A percentile compares a stretch with the other conserved stretches of the same genome.
phyloP scores from a whole-genome alignment of 2,113 vertebrate species.

The Perca schrenkii region DNA sequence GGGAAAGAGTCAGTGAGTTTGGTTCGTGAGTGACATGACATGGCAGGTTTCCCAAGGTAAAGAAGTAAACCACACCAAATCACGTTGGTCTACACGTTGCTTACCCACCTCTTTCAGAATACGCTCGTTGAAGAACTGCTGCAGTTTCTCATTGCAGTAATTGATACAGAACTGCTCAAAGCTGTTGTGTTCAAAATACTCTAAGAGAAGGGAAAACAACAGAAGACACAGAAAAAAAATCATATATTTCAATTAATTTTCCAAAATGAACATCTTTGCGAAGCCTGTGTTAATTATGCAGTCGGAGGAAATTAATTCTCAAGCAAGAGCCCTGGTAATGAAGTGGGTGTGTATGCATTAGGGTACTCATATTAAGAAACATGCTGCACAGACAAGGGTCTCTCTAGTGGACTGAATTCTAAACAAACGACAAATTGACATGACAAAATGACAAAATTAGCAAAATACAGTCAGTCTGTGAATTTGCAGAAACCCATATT shows the following conservation, averaged over 20 bases:
- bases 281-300: constrained; percentile 49
- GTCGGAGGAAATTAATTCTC: constrained; percentile 43
- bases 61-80: constrained; percentile 32
- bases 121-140: constrained; percentile 99
- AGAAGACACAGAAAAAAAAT: constrained; percentile 70
- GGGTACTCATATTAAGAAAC: constrained; percentile 20
- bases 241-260: constrained; percentile 52
- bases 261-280: constrained; percentile 24
- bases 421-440: too few species aligned
- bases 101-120: constrained; percentile 97
- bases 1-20: constrained; percentile 27
- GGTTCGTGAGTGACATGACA: constrained; percentile 35
- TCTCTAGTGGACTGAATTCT: constrained; percentile 15
- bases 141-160: constrained; percentile 99
- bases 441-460: background rate
- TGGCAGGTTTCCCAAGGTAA: constrained; percentile 42
- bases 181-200: constrained; percentile 99
- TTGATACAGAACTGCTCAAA: constrained; percentile 99
- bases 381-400: constrained; percentile 19
- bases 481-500: background rate
- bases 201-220: constrained; percentile 79
- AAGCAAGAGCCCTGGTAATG: constrained; percentile 36
- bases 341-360: constrained; percentile 31
- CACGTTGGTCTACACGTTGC: constrained; percentile 22
- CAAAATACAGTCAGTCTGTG: background rate